Conservation (phyloP, 53 echinoderm and acorn worm species). For the Apostichopus leukothele region DNA sequence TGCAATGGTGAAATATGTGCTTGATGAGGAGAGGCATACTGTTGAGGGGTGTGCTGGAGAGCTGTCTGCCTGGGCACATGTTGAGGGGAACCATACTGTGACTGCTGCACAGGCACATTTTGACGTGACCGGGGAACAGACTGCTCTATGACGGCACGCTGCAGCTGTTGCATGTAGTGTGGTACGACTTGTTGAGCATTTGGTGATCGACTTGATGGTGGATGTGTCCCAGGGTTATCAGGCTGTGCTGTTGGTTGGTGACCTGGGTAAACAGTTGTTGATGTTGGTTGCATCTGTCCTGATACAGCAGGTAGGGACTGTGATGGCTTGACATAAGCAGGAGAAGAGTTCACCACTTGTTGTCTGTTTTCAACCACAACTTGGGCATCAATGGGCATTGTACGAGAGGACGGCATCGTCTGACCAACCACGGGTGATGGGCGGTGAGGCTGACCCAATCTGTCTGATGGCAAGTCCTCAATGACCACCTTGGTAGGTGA, state of each 20-base stretch:
- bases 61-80: slow-evolving; percentile 3
- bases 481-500: slow-evolving; percentile 51
- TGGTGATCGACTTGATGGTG: slow-evolving; percentile 12
- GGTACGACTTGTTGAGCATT: slow-evolving; percentile 12
- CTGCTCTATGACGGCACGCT: slow-evolving; percentile 28
- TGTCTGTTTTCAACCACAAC: slow-evolving; percentile 50
- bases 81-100: slow-evolving; percentile 7
- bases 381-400: slow-evolving; percentile 57
- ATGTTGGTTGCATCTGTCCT: not conserved
- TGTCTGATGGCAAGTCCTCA: not conserved
- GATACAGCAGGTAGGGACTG: not conserved
- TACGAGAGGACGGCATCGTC: not conserved
- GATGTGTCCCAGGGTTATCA: not conserved
- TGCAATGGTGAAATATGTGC: slow-evolving; percentile 25
- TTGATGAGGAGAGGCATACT: slow-evolving; percentile 9
- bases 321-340: not conserved
- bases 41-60: not conserved
- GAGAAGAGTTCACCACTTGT: not conserved
- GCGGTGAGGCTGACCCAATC: not conserved
- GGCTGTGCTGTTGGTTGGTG: not conserved
- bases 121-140: not conserved
- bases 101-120: not conserved
- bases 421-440: not conserved
- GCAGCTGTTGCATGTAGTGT: slow-evolving; percentile 30
- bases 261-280: not conserved